Percentiles rank a stretch among this genome's conserved stretches.
Conservation (phyloP, 2,797 vertebrate species). For the Steatocranus sp. region DNA sequence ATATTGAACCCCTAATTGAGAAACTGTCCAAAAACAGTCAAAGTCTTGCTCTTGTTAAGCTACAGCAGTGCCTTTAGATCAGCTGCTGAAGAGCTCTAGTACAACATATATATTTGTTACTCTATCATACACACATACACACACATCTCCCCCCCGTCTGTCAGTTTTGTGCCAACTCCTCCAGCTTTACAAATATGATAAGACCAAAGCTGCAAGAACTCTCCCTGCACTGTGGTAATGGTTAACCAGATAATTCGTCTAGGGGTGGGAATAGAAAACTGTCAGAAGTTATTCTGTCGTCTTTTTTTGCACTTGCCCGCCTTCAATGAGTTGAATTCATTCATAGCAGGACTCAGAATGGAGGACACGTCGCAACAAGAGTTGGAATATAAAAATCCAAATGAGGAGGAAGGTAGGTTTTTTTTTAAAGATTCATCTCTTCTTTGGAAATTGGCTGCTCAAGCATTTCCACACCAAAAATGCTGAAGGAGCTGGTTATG, state of each 20-base stretch:
- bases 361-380: constrained; percentile 66
- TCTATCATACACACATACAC: background rate
- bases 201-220: constrained; percentile 74
- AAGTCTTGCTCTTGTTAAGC: background rate
- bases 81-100: background rate
- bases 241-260: constrained; percentile 86
- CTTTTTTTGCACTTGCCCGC: constrained; percentile 20
- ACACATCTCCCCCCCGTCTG: background rate
- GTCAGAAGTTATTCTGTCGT: constrained; percentile 49
- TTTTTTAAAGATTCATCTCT: background rate
- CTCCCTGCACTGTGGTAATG: constrained; percentile 77
- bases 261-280: constrained; percentile 81
- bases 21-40: background rate
- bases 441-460: background rate
- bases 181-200: constrained; percentile 87
- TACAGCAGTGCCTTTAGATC: background rate
- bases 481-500: background rate
- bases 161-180: constrained; percentile 69
- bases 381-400: constrained; percentile 42
- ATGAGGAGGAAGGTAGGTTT: constrained; percentile 70
- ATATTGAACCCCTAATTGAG: background rate
- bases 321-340: constrained; percentile 58
- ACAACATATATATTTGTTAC: background rate
- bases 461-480: background rate
- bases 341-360: constrained; percentile 76